Base-by-base conservation (phyloP, 2,888 invertebrate species). In the Drosophila testacea region DNA sequence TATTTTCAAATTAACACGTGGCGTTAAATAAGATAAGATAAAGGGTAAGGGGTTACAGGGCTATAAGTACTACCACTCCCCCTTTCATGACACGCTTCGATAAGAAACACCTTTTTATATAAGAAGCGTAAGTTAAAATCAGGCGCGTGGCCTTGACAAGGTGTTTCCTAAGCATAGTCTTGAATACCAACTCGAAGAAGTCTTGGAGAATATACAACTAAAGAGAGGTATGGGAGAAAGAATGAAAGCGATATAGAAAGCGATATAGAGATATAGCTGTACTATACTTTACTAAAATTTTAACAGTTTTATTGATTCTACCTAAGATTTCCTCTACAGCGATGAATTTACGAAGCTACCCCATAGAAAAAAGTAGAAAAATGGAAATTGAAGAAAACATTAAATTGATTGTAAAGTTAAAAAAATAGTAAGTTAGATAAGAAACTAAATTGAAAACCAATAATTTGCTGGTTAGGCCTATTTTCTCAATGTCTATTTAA, bases 1-100 rank as follows among this genome's bases (percentile, higher is more conserved):
- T 90, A 90, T 90, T 90, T 90, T 90, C 83, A 90, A 89, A 90
- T 90, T 90, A 90, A 81, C 90, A 80, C 90, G 81, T 79, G 87
- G 83, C 85, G 75, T 48, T 39, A 52, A 63, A 57, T 27, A 7
- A 62, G 55, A 48, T 64, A 67, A 69, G 60, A 46, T 9, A 10
- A 1, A 59, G 9, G n/a, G 27, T 3, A 42, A n/a, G 46, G 11
- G 6, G 16, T 6, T 4, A 16, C 16, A 1, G 9, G 38, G 13
- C 30, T 28, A 30, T 48, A 73, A 69, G 57, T 59, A 59, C 73
- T 50, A 50, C 22, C 2, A 22, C 22, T 39, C 55, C 46, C 36
- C 57, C n/a, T 57, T 64, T 47, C 36, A 13, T 13, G 55, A 22
- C 63, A 73, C 74, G 77, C 77, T 57, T 77, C 62, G 70, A 70